Base-by-base conservation (phyloP, 1,140 invertebrate genomes). In the Drosophila tsacasi region DNA sequence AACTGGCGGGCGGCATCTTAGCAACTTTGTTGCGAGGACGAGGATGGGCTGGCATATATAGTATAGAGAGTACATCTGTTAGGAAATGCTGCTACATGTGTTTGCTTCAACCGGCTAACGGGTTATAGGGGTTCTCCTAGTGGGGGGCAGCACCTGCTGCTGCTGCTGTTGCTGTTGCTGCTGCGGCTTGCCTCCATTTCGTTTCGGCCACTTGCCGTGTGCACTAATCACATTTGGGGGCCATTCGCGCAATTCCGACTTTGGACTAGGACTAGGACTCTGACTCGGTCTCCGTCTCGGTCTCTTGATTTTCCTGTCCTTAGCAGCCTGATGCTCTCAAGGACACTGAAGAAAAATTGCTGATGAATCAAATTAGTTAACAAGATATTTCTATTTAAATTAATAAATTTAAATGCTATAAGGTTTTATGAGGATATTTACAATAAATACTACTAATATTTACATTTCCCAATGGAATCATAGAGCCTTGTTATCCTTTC, bases 201-300 rank as follows among this genome's bases (percentile, higher is more conserved):
- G 50, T 60, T 69, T 75, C 46, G 69, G 59, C 73, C 71, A 75
- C 69, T 59, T 78, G 65, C 75, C 64, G 42, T 49, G 61, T 57
- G 46, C 60, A 65, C 76, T 79, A 79, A 79, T 79, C 76, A 79
- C 54, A 79, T 79, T 79, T 79, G 63, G 44, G 61, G 42, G 67
- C 65, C 64, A 81, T 67, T 75, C 68, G 63, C 67, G 76, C 58
- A 47, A n/a, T 64, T 37, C 40, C 30, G 30, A 67, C 63, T 27
- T 54, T 9, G 40, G 52, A 65, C 46, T 49, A 15, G 44, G 13
- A 42, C n/a, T 42, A 5, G n/a, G 40, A 42, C 37, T 39, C 37
- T 39, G 5, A 27, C 12, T 37, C 0, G 35, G 35, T 13, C 12
- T 37, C 35, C 13, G 42, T 52, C 25, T 25, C 44, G 49, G 42